phyloP scores from a whole-genome alignment of 1,140 invertebrate genomes.

The Nebria ingens region DNA sequence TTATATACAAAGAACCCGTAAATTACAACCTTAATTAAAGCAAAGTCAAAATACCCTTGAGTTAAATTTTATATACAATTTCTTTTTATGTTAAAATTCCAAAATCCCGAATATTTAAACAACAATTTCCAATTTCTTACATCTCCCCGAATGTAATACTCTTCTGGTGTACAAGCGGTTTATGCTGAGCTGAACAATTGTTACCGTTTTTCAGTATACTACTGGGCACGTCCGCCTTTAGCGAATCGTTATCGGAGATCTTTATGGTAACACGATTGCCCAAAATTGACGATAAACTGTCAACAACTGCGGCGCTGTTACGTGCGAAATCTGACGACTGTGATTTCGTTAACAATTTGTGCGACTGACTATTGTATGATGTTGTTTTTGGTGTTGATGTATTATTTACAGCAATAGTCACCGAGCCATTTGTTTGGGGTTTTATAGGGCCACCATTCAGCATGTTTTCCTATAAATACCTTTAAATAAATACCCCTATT shows the following conservation, averaged over 20 bases:
- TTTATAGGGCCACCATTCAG: slow-evolving; percentile 25
- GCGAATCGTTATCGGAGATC: slow-evolving; percentile 22
- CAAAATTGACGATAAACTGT: slow-evolving; percentile 18
- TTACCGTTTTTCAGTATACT: slow-evolving; percentile 33
- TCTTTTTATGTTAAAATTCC: background rate
- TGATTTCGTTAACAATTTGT: slow-evolving; percentile 15
- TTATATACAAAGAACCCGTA: too few relatives aligned
- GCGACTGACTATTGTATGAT: slow-evolving; percentile 34
- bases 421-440: slow-evolving; percentile 36
- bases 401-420: slow-evolving; percentile 38
- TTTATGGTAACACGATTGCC: slow-evolving; percentile 28
- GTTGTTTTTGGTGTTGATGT: slow-evolving; percentile 40
- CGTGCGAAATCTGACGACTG: slow-evolving; percentile 23
- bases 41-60: slow-evolving; percentile 12
- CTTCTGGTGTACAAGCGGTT: slow-evolving; percentile 30
- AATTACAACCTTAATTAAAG: too few relatives aligned
- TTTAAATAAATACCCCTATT: too few relatives aligned
- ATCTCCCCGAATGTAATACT: slow-evolving; percentile 36
- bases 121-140: slow-evolving; percentile 24
- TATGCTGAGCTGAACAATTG: slow-evolving; percentile 23
- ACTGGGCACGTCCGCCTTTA: slow-evolving; percentile 25
- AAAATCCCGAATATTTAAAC: too few relatives aligned
- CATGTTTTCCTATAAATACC: slow-evolving; percentile 40
- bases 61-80: slow-evolving; percentile 14
- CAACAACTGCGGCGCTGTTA: slow-evolving; percentile 17